Conservation (phyloP, 2,113 vertebrate genomes). For the Dasypus novemcinctus region DNA sequence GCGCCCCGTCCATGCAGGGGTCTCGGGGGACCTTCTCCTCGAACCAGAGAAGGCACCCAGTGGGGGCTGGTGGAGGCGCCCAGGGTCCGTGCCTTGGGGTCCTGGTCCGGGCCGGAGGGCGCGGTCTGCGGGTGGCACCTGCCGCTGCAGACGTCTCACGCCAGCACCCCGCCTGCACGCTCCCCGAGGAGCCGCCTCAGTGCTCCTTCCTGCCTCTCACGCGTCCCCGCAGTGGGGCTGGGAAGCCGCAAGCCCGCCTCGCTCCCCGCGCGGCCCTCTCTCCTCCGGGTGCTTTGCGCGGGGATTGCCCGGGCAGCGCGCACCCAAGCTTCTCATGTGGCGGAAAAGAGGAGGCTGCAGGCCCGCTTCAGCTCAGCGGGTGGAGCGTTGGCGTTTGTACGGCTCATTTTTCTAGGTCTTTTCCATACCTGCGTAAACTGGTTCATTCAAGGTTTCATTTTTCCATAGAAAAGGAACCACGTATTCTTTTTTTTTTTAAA, state of each 20-base stretch:
- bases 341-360: neutral
- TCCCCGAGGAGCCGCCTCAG: too few relatives aligned
- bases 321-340: rapidly evolving
- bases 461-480: neutral
- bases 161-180: neutral
- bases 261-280: neutral
- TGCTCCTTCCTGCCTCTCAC: too few relatives aligned
- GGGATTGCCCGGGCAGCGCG: rapidly evolving
- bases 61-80: rapidly evolving
- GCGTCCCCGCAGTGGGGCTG: too few relatives aligned
- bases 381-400: rapidly evolving
- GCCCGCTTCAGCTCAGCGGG: rapidly evolving
- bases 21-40: neutral
- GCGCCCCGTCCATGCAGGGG: neutral
- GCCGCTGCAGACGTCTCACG: too few relatives aligned
- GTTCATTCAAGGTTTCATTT: neutral
- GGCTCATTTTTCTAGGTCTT: rapidly evolving
- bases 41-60: rapidly evolving
- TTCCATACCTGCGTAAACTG: rapidly evolving
- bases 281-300: neutral
- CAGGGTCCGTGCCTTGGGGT: rapidly evolving
- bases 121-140: rapidly evolving
- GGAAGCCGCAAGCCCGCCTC: too few relatives aligned
- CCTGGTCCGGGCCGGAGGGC: rapidly evolving
- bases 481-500: too few relatives aligned